These are phyloP conservation scores for Argyra leucocephala DNA, from an alignment of 2,888 invertebrate species.

Conservation along the genomic window DNA sequence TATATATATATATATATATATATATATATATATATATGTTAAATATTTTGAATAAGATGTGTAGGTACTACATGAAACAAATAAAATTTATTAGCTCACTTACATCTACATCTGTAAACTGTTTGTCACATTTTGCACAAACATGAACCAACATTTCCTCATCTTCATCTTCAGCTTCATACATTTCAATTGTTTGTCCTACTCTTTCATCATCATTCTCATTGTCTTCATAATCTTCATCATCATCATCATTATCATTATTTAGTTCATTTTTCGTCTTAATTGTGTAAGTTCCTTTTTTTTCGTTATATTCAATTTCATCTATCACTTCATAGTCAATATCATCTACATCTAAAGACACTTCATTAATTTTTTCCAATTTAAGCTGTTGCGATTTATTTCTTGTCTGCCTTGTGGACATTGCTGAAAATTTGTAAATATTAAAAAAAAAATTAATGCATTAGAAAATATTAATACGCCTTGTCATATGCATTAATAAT, in stretches of 20 bases:
- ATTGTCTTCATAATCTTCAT: not conserved
- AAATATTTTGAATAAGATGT: no score
- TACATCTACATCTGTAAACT: constrained; percentile 36
- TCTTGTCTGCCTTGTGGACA: not conserved
- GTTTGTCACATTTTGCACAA: constrained; percentile 41
- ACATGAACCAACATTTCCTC: constrained; percentile 41
- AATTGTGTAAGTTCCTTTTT: not conserved
- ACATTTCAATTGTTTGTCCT: constrained; percentile 5
- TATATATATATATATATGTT: no score
- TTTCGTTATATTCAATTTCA: constrained; percentile 3
- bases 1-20: no score
- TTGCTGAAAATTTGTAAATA: not conserved
- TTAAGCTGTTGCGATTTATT: not conserved
- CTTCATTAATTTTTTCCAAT: not conserved
- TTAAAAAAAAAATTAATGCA: no score
- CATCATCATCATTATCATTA: not conserved
- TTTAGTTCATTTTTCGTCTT: not conserved
- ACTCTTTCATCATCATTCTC: constrained; percentile 17
- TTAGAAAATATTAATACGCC: not conserved
- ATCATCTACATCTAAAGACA: not conserved
- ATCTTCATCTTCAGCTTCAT: constrained; percentile 24
- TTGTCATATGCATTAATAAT: not conserved
- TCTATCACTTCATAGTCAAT: not conserved
- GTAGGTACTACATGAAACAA: no score
- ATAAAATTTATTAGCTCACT: constrained; percentile 20